Base-by-base conservation (phyloP, 2,113 vertebrate species). In the Strix aluco region DNA sequence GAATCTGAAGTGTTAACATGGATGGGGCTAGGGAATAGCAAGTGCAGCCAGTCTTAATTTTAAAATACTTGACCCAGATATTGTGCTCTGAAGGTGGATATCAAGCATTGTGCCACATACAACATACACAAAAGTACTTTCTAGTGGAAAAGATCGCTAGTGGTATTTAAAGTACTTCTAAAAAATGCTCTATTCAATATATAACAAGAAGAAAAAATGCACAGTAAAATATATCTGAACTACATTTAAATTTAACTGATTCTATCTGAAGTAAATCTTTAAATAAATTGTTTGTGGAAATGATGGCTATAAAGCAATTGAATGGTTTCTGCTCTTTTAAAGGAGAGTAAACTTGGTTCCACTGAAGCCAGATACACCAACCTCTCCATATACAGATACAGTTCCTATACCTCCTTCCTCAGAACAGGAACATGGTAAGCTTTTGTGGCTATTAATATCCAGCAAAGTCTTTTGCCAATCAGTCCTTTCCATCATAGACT, bases 301-400 rank as follows among this genome's bases (percentile, higher is more conserved):
- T 77, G 4, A 10, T 34, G 21, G 4, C 30, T 87, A 2, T n/a
- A 55, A 93, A 81, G 25, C 51, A 36, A 6, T 49, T 80, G 3
- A 77, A 54, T 40, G 49, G 5, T 90, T 81, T 90, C n/a, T 92
- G 30, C 55, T 94, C 94, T 86, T 96, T 97, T 96, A 67, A 96
- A 99, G 99, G 98, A 98, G 99, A 96, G 97, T 99, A 65, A 99
- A 98, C 81, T 96, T 99, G 96, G 99, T 97, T 92, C 97, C 99
- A 13, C 46, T 99, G 79, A 98, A 98, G 86, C 34, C 97, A 51
- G 98, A 98, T 22, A 86, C 92, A 5, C 91, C 97, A 58, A 59
- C 81, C 27, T 80, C 79, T 22, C 40, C 55, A 8, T 47, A 47
- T 27, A 25, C 90, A 67, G 96, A 96, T 25, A 44, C 90, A 30